A percentile compares a stretch with the other conserved stretches of the same genome.
Evolutionary conservation across 2,888 invertebrate genomes (phyloP).

Genomic region (Hetaerina titia): DNA sequence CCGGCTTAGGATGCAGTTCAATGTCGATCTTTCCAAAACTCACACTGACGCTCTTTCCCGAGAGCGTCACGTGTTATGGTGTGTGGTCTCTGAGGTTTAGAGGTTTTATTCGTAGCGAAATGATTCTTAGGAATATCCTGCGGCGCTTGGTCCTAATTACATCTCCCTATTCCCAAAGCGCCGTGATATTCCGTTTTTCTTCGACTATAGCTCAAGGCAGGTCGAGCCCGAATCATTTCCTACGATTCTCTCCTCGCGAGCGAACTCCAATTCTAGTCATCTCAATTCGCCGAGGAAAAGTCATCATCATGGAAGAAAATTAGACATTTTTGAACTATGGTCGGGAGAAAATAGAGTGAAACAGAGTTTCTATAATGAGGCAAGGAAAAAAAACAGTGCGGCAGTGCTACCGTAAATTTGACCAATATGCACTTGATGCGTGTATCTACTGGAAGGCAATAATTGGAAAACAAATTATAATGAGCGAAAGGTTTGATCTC

Average conservation of each 20-base stretch:
- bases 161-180: background rate
- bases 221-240: background rate
- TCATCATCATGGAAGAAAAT: background rate
- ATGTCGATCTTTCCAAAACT: too few species aligned
- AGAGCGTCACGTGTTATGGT: background rate
- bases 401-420: too few species aligned
- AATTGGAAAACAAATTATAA: too few species aligned
- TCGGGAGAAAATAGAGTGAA: too few species aligned
- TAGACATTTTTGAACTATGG: background rate
- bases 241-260: background rate
- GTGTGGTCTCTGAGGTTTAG: background rate
- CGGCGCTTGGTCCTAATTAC: background rate
- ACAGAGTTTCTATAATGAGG: too few species aligned
- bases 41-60: too few species aligned
- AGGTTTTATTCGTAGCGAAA: background rate
- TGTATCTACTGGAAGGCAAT: too few species aligned
- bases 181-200: background rate
- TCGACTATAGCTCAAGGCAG: background rate
- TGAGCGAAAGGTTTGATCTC: too few species aligned
- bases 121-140: background rate
- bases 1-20: too few species aligned
- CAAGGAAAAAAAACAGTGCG: too few species aligned
- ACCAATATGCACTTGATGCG: too few species aligned
- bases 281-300: background rate
- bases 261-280: background rate